Evolutionary conservation across 2,888 invertebrate genomes (phyloP), one percentile per base, ranked within the genome.

Genomic region (Selenia dentaria): DNA sequence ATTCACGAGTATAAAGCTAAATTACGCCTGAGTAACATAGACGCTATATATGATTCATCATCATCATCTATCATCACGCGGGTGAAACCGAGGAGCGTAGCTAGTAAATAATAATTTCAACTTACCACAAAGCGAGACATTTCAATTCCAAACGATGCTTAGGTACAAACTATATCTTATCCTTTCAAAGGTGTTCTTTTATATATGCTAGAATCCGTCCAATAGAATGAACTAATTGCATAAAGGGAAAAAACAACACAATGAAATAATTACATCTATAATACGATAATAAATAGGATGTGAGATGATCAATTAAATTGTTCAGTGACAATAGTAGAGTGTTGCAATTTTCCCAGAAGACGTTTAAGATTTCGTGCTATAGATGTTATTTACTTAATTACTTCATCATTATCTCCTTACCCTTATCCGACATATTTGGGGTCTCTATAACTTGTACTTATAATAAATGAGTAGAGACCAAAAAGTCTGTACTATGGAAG

Each of bases 81-180:
- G 16, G 16, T 16, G 4, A 16, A 16, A 16, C 4, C 16, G 16
- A 2, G 16, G 16, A 16, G 16, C 16, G 16, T 4, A 16, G 4
- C 16, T 16, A 16, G 16, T 16, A n/a, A n/a, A n/a, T n/a, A n/a
- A n/a, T n/a, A n/a, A n/a, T n/a, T n/a, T 3, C 3, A 24, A 45
- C 54, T 57, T 26, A 57, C 57, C 51, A 57, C 44, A 2, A 57
- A 37, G 1, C 57, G 57, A 6, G 57, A 54, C 57, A 57, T 57
- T 27, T 33, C 36, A 16, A 20, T 26, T 29, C 16, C 35, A 14
- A 13, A 13, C 3, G 5, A 29, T 36, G 27, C 11, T 20, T 18
- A 28, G 8, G 24, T 13, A 25, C 34, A 26, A 28, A 51, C 49
- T 57, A 44, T 49, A 32, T 16, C 20, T 5, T 5, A 1, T 16